Evolutionary conservation across 2,113 vertebrate species (phyloP).

Genomic region (Colius striatus): DNA sequence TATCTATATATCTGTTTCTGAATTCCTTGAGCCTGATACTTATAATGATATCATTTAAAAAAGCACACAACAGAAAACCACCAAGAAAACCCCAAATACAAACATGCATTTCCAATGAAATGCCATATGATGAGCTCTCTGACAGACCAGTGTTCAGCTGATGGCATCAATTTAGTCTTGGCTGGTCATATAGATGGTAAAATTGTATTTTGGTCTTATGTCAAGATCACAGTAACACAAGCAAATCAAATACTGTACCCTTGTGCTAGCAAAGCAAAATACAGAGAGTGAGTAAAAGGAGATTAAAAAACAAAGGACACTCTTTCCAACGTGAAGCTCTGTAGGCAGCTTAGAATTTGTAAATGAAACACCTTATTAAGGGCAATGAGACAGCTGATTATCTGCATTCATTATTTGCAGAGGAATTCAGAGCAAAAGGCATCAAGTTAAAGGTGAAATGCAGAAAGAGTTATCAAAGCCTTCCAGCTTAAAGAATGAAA

Average conservation of each 20-base stretch:
- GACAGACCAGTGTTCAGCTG: background rate
- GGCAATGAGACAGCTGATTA: background rate
- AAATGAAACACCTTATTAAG: background rate
- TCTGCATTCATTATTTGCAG: background rate
- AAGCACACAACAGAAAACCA: background rate
- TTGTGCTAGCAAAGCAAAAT: background rate
- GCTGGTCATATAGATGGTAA: background rate
- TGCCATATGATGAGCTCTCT: background rate
- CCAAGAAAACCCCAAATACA: background rate
- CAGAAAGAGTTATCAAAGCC: background rate
- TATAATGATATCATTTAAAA: background rate
- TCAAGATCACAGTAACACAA: background rate
- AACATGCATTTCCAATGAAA: background rate
- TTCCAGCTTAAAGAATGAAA: background rate
- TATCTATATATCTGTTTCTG: background rate
- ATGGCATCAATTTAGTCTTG: background rate
- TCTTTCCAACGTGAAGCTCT: background rate
- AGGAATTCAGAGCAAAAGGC: background rate
- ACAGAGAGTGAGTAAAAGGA: background rate
- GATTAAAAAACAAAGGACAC: background rate
- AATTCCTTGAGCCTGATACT: background rate
- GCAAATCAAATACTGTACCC: background rate
- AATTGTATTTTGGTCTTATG: background rate
- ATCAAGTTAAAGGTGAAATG: background rate
- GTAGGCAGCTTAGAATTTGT: background rate